Evolutionary conservation across 2,888 invertebrate species (phyloP), one percentile per base, ranked within the genome.

Genomic region (Pachliopta kotzebuea): DNA sequence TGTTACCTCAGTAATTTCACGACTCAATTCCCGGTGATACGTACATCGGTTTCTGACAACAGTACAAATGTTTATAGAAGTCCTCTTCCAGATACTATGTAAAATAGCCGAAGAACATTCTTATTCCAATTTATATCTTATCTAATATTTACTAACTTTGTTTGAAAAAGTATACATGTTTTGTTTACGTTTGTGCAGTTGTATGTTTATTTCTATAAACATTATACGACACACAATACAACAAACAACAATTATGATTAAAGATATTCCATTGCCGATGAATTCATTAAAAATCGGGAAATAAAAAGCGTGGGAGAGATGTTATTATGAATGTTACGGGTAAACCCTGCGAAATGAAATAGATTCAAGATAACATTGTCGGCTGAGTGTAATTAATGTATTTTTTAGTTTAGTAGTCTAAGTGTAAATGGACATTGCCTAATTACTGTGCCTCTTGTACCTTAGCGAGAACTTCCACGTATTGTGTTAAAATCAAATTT

Each of bases 251-350:
- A 45, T 55, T 45, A 56, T 57, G 21, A 52, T 57, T 53, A 18
- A 60, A 56, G 29, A 50, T 63, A 55, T 67, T 65, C 20, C 42
- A 24, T 61, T 60, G 50, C 49, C 42, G 31, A 54, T 55, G 24
- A 31, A 59, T 50, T 37, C 29, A 55, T 56, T 60, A 54, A 66
- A 61, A 67, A 67, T 67, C 80, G 83, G 84, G 84, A 85, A 85
- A 76, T 75, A 78, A 78, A 80, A 78, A 71, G 71, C 84, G 84
- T 85, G 84, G 75, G 84, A 84, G 68, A 67, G 64, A 59, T 61
- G 49, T 63, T 50, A 60, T 63, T 72, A 73, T 75, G 76, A 67
- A 66, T 67, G 67, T 76, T 69, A 69, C 64, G 71, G 72, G 68
- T 70, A 72, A 77, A 74, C 75, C 74, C 74, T 77, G 70, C 66